Conservation (phyloP, 1,140 invertebrate species). For the Pogonomyrmex barbatus region DNA sequence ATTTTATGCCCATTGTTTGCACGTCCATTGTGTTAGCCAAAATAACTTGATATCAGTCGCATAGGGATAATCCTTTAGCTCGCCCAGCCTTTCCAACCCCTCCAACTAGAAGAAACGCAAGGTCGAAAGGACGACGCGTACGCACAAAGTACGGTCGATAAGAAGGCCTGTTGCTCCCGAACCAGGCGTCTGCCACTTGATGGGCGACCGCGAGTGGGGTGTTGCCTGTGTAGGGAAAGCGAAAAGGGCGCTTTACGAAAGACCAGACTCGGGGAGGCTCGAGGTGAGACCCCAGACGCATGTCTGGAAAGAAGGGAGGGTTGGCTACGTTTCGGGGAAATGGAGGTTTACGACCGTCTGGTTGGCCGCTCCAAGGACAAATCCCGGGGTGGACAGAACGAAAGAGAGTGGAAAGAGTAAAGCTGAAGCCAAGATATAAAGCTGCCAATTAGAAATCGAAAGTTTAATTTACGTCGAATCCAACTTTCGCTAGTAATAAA, state of each 20-base stretch:
- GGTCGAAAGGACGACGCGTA: constrained; percentile 57
- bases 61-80: constrained; percentile 1
- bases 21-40: background rate
- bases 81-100: background rate
- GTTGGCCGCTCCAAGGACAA: constrained; percentile 49
- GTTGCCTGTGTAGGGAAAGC: constrained; percentile 9
- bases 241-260: constrained; percentile 36
- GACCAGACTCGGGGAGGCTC: background rate
- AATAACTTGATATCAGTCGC: background rate
- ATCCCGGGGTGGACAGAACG: background rate
- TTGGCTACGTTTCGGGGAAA: constrained; percentile 57
- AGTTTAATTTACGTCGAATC: constrained; percentile 51
- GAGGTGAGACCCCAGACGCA: background rate
- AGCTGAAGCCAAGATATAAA: background rate
- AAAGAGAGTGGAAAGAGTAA: background rate
- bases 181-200: constrained; percentile 47
- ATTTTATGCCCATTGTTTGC: background rate
- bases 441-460: constrained; percentile 41
- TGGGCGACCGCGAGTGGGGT: constrained; percentile 4
- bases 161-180: constrained; percentile 73
- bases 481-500: background rate
- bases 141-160: constrained; percentile 69
- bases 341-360: constrained; percentile 65
- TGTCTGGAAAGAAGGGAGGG: constrained; percentile 16
- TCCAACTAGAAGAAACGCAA: background rate